phyloP scores from a whole-genome alignment of 30 jellyfish, hydroid and myxozoan species.

The Aurelia coerulea region DNA sequence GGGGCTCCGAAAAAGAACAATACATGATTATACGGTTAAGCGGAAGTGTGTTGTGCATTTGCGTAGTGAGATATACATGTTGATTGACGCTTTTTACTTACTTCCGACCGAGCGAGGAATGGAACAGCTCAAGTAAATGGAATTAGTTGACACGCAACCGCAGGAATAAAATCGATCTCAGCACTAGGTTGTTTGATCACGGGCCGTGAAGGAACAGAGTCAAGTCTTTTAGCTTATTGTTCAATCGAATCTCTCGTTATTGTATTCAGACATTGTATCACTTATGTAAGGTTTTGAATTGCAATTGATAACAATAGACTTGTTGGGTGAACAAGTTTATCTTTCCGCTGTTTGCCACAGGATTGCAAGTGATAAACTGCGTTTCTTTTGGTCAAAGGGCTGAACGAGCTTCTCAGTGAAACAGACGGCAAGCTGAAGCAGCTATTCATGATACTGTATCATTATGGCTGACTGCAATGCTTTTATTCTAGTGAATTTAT shows the following conservation, averaged over 20 bases:
- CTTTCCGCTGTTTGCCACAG: slow-evolving; percentile 12
- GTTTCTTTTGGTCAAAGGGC: neutral
- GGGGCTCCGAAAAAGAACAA: too few relatives aligned
- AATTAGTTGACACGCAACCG: slow-evolving; percentile 76
- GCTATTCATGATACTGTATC: neutral
- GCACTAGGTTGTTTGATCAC: slow-evolving; percentile 23
- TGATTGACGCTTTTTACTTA: slow-evolving; percentile 70
- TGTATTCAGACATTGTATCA: slow-evolving; percentile 41
- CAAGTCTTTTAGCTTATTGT: neutral
- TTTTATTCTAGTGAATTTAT: neutral
- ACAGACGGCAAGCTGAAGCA: neutral
- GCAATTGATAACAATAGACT: slow-evolving; percentile 28
- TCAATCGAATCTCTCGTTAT: neutral
- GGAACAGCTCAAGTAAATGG: slow-evolving; percentile 51
- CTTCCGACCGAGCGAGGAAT: slow-evolving; percentile 61
- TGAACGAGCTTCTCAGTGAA: neutral
- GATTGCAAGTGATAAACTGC: neutral
- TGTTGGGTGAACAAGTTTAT: neutral
- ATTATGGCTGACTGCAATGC: slow-evolving; percentile 16
- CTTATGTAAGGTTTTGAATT: slow-evolving; percentile 60
- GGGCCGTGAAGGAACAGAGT: slow-evolving; percentile 38
- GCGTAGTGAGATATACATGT: slow-evolving; percentile 15
- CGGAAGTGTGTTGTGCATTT: slow-evolving; percentile 53
- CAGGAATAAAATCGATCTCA: neutral
- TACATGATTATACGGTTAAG: neutral